A percentile compares a stretch with the other conserved stretches of the same genome.
Evolutionary conservation across 1,140 invertebrate species (phyloP).

Genomic region (Mactra quadrangularis): DNA sequence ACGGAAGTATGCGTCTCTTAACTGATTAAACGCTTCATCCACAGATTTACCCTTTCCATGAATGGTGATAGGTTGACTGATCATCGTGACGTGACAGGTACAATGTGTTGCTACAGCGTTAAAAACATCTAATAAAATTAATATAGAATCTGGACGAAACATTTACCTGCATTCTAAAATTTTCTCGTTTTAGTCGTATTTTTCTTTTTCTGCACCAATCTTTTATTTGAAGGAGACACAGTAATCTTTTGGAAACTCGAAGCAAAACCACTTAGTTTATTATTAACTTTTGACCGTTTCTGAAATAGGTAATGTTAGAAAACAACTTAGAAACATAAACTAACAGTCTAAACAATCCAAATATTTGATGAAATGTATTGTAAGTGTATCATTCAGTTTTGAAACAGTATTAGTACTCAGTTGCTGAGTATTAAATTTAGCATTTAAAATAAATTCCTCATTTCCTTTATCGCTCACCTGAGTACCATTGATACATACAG

Average conservation of each 20-base stretch:
- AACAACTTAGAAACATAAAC: neutral
- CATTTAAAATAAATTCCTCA: too few species aligned
- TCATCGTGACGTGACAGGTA: too few species aligned
- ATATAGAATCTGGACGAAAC: neutral
- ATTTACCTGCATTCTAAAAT: neutral
- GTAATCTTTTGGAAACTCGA: conserved; percentile 1
- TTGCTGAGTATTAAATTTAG: too few species aligned
- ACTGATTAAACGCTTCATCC: too few species aligned
- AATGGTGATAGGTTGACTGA: too few species aligned
- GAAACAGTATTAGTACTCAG: too few species aligned
- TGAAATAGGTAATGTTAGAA: neutral
- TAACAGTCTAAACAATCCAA: neutral
- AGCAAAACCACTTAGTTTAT: conserved; percentile 13
- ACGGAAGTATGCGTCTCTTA: too few species aligned
- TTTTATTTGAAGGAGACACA: neutral
- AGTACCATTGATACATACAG: too few species aligned
- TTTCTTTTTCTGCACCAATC: neutral
- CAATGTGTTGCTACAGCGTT: too few species aligned
- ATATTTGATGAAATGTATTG: neutral
- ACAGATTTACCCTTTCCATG: too few species aligned
- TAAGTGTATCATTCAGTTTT: neutral
- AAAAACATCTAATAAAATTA: too few species aligned
- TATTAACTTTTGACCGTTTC: neutral
- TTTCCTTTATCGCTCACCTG: neutral
- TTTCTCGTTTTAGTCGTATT: neutral